Evolutionary conservation across 2,888 invertebrate species (phyloP), one percentile per base, ranked within the genome.

Genomic region (Brachylomia viminalis): DNA sequence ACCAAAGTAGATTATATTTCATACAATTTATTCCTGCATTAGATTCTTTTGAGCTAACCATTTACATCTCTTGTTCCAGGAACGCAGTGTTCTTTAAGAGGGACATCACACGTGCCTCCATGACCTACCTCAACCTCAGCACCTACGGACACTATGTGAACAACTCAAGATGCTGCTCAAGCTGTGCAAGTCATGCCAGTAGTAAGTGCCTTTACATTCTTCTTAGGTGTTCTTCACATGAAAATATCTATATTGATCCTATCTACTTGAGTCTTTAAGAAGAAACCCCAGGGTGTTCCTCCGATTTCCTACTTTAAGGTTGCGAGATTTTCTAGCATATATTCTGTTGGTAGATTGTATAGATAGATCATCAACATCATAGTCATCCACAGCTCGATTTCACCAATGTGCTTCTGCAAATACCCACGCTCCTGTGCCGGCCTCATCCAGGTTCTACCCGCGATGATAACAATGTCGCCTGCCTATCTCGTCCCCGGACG

Each of bases 171-270:
- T 96, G 96, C 79, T 96, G 88, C 92, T 95, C 58, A 93, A 90
- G 59, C 92, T 97, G 87, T 97, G 97, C 95, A 97, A 97, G 92
- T 96, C 97, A 89, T 97, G 97, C 92, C 97, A 97, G 93, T 95
- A 96, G 97, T 97, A 88, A 97, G 97, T 97, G 30, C 8, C 13
- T 52, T 23, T 78, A 13, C 30, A 17, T 59, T n/a, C 20, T 61
- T 17, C 11, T 59, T 6, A 33, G 33, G 33, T 62, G 61, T n/a
- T 67, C 11, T n/a, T 30, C 3, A 33, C 30, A 3, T 33, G 23
- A 66, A 30, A 2, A 49, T 8, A 8, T 30, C 7, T 0, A 2
- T n/a, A n/a, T 42, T 2, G 11, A n/a, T 62, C 13, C 33, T 61
- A 33, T 3, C 3, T 61, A 61, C 13, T 23, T 13, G 33, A 33